Percentiles rank a stretch among this genome's conserved stretches.
Conservation (phyloP, 2,888 invertebrate species). For the Dryadula phaetusa region DNA sequence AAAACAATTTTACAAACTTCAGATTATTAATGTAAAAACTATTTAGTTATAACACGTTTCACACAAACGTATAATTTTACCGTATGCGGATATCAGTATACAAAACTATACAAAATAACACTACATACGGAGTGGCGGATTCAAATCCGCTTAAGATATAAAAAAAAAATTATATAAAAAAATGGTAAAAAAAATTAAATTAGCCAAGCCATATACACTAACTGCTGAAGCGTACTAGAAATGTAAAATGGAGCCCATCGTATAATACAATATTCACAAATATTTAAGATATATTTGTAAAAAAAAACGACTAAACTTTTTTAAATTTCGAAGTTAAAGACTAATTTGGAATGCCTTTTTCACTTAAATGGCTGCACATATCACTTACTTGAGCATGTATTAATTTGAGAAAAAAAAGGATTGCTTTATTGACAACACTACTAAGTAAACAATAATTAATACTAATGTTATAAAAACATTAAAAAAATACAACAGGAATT, state of each 20-base stretch:
- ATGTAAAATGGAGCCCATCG: conserved; percentile 14
- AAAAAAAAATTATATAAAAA: conserved; percentile 11
- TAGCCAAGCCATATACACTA: conserved; percentile 26
- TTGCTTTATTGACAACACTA: background rate
- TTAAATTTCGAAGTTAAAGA: background rate
- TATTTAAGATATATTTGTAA: background rate
- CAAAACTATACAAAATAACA: conserved; percentile 37
- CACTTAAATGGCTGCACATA: conserved; percentile 12
- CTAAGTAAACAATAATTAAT: background rate
- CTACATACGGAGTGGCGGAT: conserved; percentile 24
- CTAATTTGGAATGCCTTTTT: conserved; percentile 27
- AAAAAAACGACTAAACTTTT: background rate
- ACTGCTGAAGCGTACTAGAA: conserved; percentile 16
- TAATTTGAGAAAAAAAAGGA: background rate
- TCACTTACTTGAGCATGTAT: conserved; percentile 12
- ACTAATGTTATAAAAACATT: background rate
- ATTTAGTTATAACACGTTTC: conserved; percentile 22
- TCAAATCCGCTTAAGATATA: conserved; percentile 9
- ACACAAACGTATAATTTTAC: conserved; percentile 21
- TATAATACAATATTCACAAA: conserved; percentile 37
- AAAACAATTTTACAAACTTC: background rate
- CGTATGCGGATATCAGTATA: conserved; percentile 25
- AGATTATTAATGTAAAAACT: background rate
- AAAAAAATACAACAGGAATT: conserved; percentile 9
- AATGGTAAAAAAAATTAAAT: conserved; percentile 14